Conservation (phyloP, 2,888 invertebrate genomes). For the Cataglyphis albicans region DNA sequence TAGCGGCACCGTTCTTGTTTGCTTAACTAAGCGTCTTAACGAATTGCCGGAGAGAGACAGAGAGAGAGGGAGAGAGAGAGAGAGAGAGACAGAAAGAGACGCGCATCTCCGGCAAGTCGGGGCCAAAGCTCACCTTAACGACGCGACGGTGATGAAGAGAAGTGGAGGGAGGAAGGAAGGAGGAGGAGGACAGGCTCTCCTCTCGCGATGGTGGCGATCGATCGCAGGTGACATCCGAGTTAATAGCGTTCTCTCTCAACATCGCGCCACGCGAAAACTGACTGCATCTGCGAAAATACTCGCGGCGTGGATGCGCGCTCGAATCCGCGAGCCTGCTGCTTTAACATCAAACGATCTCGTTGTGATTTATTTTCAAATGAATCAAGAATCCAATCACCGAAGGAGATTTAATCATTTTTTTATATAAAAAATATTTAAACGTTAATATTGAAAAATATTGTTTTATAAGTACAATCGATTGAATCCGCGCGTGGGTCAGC, state of each 20-base stretch:
- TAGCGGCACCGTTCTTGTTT: constrained; percentile 73
- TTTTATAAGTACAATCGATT: constrained; percentile 8
- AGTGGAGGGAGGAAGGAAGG: neutral
- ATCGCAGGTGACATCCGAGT: constrained; percentile 49
- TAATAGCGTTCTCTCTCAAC: constrained; percentile 33
- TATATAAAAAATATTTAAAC: neutral
- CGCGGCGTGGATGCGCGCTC: neutral
- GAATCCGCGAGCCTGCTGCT: neutral
- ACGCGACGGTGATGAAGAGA: neutral
- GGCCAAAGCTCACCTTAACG: constrained; percentile 55
- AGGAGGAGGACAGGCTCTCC: neutral
- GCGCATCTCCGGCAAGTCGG: constrained; percentile 57
- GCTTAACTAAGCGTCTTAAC: constrained; percentile 81
- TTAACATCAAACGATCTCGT: no score
- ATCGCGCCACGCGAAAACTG: constrained; percentile 10
- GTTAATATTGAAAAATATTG: neutral
- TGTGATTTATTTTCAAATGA: neutral
- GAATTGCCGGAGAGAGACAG: constrained; percentile 73
- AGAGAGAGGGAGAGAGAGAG: constrained; percentile 49
- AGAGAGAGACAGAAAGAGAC: constrained; percentile 53
- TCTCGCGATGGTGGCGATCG: constrained; percentile 27
- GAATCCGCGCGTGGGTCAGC: neutral
- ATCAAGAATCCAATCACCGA: neutral
- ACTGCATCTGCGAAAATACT: constrained; percentile 3
- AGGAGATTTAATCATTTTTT: neutral